Evolutionary conservation across 2,888 invertebrate species (phyloP).

Genomic region (Cecidostiba fungosa): DNA sequence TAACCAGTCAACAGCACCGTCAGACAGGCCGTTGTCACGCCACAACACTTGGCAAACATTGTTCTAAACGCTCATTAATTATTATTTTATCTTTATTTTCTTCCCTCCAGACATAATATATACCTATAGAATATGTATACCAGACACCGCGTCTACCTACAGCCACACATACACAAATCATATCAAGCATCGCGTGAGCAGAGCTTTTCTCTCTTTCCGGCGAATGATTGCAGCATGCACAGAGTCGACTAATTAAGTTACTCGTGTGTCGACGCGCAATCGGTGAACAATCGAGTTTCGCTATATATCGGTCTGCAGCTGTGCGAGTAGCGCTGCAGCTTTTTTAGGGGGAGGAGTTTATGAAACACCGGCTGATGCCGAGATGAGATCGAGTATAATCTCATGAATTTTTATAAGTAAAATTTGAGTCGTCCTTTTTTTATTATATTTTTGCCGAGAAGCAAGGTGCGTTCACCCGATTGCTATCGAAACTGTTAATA

Average conservation of each 20-base stretch:
- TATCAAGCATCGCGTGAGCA: background rate
- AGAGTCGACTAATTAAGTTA: slow-evolving; percentile 54
- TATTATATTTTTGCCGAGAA: background rate
- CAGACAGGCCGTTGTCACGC: slow-evolving; percentile 3
- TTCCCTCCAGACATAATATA: slow-evolving; percentile 19
- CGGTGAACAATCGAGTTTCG: slow-evolving; percentile 50
- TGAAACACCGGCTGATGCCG: background rate
- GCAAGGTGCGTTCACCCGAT: background rate
- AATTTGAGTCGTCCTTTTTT: background rate
- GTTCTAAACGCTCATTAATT: slow-evolving; percentile 34
- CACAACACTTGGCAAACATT: slow-evolving; percentile 30
- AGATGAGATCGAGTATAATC: background rate
- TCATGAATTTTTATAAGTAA: slow-evolving; percentile 15
- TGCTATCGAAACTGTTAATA: background rate
- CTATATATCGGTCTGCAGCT: background rate
- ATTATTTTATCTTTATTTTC: slow-evolving; percentile 22
- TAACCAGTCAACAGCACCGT: background rate
- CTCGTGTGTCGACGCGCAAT: slow-evolving; percentile 15
- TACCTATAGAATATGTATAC: too few species aligned
- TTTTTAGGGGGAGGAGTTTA: background rate
- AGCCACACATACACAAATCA: background rate
- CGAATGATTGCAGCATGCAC: slow-evolving; percentile 14
- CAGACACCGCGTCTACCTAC: background rate
- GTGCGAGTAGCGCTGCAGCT: background rate
- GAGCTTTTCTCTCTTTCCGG: slow-evolving; percentile 24